Percentiles rank a stretch among this genome's conserved stretches.
Conservation (phyloP, 2,113 vertebrate genomes). For the Syngnathus typhle region DNA sequence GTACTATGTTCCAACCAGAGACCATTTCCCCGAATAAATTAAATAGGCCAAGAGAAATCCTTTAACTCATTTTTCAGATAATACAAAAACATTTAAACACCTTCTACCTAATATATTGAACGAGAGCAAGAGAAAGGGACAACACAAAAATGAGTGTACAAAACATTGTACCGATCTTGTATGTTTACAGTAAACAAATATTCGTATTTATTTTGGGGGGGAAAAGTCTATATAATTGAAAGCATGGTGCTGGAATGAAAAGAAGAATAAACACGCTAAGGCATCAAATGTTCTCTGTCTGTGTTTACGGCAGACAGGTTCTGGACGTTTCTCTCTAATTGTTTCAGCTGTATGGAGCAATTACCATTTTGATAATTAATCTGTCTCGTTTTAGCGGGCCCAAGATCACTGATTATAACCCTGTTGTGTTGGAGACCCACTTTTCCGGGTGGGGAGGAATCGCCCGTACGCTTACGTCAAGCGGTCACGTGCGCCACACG, state of each 20-base stretch:
- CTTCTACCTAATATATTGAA: not conserved
- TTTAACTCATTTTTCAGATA: too few species aligned
- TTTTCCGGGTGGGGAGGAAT: not conserved
- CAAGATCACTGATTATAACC: conserved; percentile 29
- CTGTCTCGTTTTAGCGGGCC: conserved; percentile 37
- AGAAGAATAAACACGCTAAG: not conserved
- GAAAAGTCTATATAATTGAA: too few species aligned
- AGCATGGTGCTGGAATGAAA: not conserved
- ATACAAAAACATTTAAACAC: too few species aligned
- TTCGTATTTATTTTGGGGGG: too few species aligned
- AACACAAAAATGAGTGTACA: too few species aligned
- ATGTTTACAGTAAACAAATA: too few species aligned
- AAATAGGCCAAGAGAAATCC: too few species aligned
- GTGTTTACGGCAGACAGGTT: conserved; percentile 29
- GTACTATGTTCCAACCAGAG: not conserved
- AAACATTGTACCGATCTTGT: too few species aligned
- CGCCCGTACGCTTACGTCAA: conserved; percentile 27
- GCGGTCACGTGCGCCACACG: conserved; percentile 28
- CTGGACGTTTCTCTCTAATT: conserved; percentile 48
- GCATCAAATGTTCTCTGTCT: conserved; percentile 37
- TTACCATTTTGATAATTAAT: conserved; percentile 64
- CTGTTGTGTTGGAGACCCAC: not conserved
- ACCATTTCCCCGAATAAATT: too few species aligned
- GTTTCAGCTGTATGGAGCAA: conserved; percentile 39
- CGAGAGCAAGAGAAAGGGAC: too few species aligned